Percentiles rank a stretch among this genome's conserved stretches.
These are phyloP conservation scores for Caenorhabditis wallacei DNA, from an alignment of 2,888 invertebrate species.

Conservation along the genomic window DNA sequence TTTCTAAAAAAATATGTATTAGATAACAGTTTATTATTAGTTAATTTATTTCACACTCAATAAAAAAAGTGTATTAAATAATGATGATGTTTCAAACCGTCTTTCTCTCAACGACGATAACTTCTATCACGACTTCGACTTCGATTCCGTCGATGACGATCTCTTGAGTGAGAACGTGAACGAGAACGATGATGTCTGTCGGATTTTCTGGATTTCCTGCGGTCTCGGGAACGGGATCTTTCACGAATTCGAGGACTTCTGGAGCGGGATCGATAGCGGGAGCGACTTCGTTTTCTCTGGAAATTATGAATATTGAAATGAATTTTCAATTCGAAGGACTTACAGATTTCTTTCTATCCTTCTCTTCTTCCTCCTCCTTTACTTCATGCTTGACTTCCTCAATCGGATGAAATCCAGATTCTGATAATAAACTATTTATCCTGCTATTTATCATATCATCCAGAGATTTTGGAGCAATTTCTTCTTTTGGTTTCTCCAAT, in stretches of 20 bases:
- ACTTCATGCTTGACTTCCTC: conserved; percentile 31
- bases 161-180: conserved; percentile 32
- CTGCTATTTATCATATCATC: conserved; percentile 64
- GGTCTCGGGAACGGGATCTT: conserved; percentile 28
- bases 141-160: conserved; percentile 47
- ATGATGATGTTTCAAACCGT: conserved; percentile 3
- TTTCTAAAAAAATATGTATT: conserved; percentile 2
- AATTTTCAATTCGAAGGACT: neutral
- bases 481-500: conserved; percentile 10
- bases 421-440: conserved; percentile 59
- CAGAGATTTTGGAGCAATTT: conserved; percentile 42
- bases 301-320: neutral
- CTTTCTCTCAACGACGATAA: conserved; percentile 39
- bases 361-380: conserved; percentile 10
- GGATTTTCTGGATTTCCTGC: conserved; percentile 37
- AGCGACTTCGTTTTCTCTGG: conserved; percentile 55
- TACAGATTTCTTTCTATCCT: conserved; percentile 54
- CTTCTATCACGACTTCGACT: conserved; percentile 50
- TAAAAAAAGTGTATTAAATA: neutral
- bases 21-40: neutral
- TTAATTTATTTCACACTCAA: no score
- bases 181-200: conserved; percentile 18
- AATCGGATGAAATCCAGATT: conserved; percentile 55
- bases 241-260: conserved; percentile 10
- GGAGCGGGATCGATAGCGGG: conserved; percentile 36